Conservation (phyloP, 2,113 vertebrate genomes). For the Orycteropus afer region DNA sequence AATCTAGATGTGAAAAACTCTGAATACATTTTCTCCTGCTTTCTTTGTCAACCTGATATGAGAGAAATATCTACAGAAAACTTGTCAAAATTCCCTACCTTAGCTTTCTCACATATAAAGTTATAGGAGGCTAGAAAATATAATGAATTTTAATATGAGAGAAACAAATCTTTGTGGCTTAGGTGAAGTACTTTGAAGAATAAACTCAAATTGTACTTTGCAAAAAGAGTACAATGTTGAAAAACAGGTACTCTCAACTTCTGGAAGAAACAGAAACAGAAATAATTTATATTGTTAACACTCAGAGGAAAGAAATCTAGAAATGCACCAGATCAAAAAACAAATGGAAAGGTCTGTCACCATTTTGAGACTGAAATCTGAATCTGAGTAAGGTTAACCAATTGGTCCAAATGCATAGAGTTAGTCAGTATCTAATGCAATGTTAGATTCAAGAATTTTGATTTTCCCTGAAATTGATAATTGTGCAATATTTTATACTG, state of each 20-base stretch:
- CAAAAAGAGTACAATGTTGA: slow-evolving; percentile 32
- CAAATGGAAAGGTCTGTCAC: slow-evolving; percentile 5
- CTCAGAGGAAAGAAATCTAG: neutral
- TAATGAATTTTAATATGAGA: slow-evolving; percentile 29
- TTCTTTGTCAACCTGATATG: neutral
- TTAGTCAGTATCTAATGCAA: neutral
- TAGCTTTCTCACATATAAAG: neutral
- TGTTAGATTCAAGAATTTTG: slow-evolving; percentile 4
- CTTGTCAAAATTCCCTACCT: neutral
- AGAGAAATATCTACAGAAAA: neutral
- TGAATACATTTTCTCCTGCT: neutral
- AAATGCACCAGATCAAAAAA: neutral
- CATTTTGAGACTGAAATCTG: slow-evolving; percentile 9
- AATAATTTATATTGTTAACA: slow-evolving; percentile 56
- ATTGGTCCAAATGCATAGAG: neutral
- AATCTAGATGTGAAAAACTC: neutral
- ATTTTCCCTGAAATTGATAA: neutral
- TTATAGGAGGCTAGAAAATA: neutral
- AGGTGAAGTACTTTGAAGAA: slow-evolving; percentile 21
- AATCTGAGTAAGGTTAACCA: neutral
- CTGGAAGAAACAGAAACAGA: slow-evolving; percentile 32
- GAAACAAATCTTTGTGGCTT: slow-evolving; percentile 27
- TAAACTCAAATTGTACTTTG: slow-evolving; percentile 35
- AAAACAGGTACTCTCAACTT: slow-evolving; percentile 52
- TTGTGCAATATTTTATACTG: neutral